phyloP scores from a whole-genome alignment of 2,113 vertebrate genomes.

The Lonchura striata region DNA sequence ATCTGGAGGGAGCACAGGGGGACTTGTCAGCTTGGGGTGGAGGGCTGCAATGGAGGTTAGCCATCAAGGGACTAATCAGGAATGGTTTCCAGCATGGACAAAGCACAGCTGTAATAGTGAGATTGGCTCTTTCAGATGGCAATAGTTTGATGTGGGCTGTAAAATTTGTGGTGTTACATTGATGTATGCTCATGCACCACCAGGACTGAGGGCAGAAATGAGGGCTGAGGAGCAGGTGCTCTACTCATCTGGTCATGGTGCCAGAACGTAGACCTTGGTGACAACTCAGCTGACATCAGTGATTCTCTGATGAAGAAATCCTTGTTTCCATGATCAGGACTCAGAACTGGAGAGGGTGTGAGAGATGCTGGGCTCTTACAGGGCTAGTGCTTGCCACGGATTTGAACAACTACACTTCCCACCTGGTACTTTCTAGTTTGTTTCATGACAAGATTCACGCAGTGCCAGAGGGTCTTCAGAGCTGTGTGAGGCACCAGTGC shows the following conservation, averaged over 20 bases:
- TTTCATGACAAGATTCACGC: fast-evolving
- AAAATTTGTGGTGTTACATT: neutral
- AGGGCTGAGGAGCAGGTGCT: neutral
- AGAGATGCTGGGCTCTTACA: neutral
- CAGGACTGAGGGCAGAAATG: neutral
- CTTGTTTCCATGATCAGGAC: neutral
- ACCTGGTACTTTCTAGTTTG: neutral
- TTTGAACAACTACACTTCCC: neutral
- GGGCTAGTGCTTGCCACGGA: neutral
- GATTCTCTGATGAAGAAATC: neutral
- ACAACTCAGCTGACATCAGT: neutral
- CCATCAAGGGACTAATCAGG: neutral
- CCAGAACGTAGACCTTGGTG: fast-evolving
- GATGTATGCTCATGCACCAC: neutral
- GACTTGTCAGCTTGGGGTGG: fast-evolving
- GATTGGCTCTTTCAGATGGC: neutral
- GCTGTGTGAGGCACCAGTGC: neutral
- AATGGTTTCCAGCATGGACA: neutral
- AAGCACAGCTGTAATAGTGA: neutral
- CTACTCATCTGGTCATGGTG: fast-evolving
- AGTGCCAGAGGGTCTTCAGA: neutral
- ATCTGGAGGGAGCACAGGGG: fast-evolving
- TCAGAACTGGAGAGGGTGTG: neutral
- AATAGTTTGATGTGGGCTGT: fast-evolving
- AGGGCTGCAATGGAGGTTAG: neutral